Evolutionary conservation across 2,888 invertebrate species (phyloP).

Genomic region (Ferdinandea cuprea): DNA sequence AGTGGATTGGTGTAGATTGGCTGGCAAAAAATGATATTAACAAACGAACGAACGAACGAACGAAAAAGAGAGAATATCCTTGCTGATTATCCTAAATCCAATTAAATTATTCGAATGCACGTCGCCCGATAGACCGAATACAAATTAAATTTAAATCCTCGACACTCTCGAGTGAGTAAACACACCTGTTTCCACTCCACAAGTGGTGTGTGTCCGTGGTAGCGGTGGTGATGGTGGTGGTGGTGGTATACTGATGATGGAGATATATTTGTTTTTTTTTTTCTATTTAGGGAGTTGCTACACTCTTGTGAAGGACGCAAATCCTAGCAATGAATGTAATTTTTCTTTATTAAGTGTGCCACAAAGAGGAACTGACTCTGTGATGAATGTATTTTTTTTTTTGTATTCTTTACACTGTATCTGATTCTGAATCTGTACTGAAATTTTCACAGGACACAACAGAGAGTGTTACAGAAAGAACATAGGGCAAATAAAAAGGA

Average conservation of each 20-base stretch:
- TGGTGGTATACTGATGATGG: neutral
- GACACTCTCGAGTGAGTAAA: constrained; percentile 70
- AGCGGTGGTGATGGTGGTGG: too few species aligned
- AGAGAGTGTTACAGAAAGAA: constrained; percentile 4
- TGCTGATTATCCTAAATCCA: constrained; percentile 68
- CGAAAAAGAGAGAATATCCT: constrained; percentile 55
- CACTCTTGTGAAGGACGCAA: constrained; percentile 61
- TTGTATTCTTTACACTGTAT: constrained; percentile 28
- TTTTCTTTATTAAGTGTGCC: constrained; percentile 8
- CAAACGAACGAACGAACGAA: neutral
- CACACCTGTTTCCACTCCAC: constrained; percentile 75
- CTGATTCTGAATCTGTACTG: constrained; percentile 5
- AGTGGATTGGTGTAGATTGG: constrained; percentile 2
- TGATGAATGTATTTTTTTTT: constrained; percentile 30
- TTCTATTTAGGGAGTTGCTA: constrained; percentile 8
- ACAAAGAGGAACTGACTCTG: constrained; percentile 38
- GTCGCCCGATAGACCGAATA: constrained; percentile 65
- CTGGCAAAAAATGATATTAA: too few species aligned
- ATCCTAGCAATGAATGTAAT: constrained; percentile 59
- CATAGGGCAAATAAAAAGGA: constrained; percentile 2
- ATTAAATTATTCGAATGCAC: constrained; percentile 73
- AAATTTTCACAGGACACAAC: constrained; percentile 6
- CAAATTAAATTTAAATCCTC: constrained; percentile 73
- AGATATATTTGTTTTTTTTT: too few species aligned
- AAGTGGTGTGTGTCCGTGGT: constrained; percentile 72